Conservation (phyloP, 2,113 vertebrate species). For the Castor canadensis region DNA sequence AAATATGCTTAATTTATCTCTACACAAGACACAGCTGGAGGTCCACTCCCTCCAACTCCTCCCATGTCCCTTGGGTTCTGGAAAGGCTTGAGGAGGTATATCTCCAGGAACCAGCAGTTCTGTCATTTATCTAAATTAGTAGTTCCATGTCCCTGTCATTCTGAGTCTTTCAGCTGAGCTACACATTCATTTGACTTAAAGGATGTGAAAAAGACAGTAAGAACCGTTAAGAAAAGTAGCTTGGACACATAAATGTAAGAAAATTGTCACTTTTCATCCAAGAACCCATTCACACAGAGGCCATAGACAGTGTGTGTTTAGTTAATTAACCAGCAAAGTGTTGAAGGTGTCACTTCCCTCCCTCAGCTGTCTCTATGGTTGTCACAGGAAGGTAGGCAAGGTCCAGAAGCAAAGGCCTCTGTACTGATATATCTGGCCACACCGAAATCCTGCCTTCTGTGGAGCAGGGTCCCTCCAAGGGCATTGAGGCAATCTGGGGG, state of each 20-base stretch:
- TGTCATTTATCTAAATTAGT: constrained; percentile 72
- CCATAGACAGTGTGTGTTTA: constrained; percentile 65
- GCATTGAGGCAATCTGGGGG: no score
- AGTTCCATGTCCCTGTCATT: constrained; percentile 67
- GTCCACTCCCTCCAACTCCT: neutral
- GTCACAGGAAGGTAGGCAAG: neutral
- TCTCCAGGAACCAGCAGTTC: constrained; percentile 57
- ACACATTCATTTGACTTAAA: constrained; percentile 62
- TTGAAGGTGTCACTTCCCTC: neutral
- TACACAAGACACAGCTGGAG: accelerated
- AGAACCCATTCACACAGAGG: constrained; percentile 63
- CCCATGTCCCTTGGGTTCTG: neutral
- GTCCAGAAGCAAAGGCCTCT: neutral
- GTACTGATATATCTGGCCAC: neutral
- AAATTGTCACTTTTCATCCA: constrained; percentile 65
- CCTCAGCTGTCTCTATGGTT: neutral
- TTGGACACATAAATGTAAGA: constrained; percentile 52
- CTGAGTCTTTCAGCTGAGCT: constrained; percentile 63
- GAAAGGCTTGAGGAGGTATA: neutral
- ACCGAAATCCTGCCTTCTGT: neutral
- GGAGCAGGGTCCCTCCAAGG: neutral
- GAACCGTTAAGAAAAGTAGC: constrained; percentile 60
- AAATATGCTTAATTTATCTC: neutral
- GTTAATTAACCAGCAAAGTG: constrained; percentile 70
- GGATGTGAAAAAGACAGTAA: constrained; percentile 22